phyloP scores from a whole-genome alignment of 2,797 vertebrate species.

The Phyllotis vaccarum region DNA sequence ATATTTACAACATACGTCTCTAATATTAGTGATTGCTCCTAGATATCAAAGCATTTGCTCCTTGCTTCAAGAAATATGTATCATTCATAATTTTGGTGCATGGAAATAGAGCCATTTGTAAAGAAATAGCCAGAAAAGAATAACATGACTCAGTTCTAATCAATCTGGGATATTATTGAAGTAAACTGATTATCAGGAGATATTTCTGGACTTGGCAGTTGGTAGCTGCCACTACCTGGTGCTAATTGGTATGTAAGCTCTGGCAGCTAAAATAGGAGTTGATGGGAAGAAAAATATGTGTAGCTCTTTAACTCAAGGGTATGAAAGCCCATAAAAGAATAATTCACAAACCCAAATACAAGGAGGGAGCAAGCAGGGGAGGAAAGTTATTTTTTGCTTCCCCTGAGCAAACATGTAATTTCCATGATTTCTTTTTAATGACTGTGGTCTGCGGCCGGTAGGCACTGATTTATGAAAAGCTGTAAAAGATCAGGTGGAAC shows the following conservation, averaged over 20 bases:
- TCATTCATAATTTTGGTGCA: neutral
- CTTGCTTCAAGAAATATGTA: conserved; percentile 28
- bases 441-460: conserved; percentile 89
- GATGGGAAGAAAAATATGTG: conserved; percentile 54
- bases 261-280: conserved; percentile 17
- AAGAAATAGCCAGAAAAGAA: neutral
- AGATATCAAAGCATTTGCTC: neutral
- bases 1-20: neutral
- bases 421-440: conserved; percentile 99
- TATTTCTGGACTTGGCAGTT: conserved; percentile 65
- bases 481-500: conserved; percentile 91
- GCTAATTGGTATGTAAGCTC: conserved; percentile 27
- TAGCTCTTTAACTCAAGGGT: conserved; percentile 53
- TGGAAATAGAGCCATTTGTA: neutral
- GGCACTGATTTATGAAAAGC: conserved; percentile 96
- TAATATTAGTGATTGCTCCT: neutral
- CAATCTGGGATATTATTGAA: conserved; percentile 48
- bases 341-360: conserved; percentile 64
- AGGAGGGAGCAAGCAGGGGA: conserved; percentile 60
- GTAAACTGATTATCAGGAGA: conserved; percentile 55
- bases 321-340: conserved; percentile 64
- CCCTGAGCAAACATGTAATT: conserved; percentile 98
- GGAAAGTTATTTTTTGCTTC: conserved; percentile 88
- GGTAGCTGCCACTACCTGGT: conserved; percentile 57
- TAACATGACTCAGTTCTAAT: neutral